Base-by-base conservation (phyloP, 2,888 invertebrate genomes). In the Chouioia cunea region DNA sequence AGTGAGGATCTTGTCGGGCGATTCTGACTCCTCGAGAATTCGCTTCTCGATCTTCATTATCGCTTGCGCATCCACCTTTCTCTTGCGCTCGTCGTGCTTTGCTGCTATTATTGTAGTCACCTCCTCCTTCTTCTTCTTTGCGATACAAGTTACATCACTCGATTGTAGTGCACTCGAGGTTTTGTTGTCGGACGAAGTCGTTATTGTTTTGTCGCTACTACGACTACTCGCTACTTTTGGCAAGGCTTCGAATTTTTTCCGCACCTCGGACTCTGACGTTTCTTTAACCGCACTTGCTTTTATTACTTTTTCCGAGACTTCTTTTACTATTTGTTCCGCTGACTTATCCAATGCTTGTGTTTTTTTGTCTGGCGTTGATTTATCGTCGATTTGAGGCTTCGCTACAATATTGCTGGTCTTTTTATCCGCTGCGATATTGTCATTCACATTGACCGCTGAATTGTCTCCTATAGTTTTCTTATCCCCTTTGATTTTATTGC, bases 1-100 rank as follows among this genome's bases (percentile, higher is more conserved):
- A 1, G 60, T 73, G 14, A 70, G 27, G 16, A 73, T 73, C 48
- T 68, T 65, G 18, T 22, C 4, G 0, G 73, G 67, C 20, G 73
- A 74, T 10, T 74, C 74, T 36, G 66, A 50, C n/a, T 71, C 74
- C n/a, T 74, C 58, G 46, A 71, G 68, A 12, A 68, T 74, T 44
- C 52, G 57, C 48, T 70, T 73, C 60, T 69, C 71, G 47, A 52
- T 72, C 59, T 60, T 70, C 65, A 58, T 70, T 54, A 73, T 46
- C 8, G 59, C 63, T 12, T 66, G 66, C 8, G 74, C 43, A 47
- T 74, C 70, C 4, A 74, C 48, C 15, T 57, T 63, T 46, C 58
- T 65, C 59, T 52, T 67, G 8, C 60, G n/a, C 6, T 65, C 63
- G 53, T 63, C 66, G 8, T 8, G 6, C 22, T 44, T 15, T 4